Percentiles rank a stretch among this genome's conserved stretches.
Conservation (phyloP, 2,888 invertebrate species). For the Anorthoa munda region DNA sequence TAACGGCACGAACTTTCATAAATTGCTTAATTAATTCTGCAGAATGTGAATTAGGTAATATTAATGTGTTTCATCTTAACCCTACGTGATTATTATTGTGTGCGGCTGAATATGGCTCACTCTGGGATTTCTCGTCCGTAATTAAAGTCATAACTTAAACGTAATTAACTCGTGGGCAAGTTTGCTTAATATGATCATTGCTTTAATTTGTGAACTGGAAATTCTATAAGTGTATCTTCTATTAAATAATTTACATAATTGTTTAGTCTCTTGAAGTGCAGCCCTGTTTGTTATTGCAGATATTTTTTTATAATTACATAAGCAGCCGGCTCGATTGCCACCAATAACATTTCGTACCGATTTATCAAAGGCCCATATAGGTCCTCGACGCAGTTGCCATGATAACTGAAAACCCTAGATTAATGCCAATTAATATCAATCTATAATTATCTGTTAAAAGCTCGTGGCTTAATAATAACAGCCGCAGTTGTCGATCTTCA, state of each 20-base stretch:
- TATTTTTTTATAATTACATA: too few relatives aligned
- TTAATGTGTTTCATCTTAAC: slow-evolving; percentile 5
- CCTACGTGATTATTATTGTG: slow-evolving; percentile 23
- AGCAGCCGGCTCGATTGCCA: too few relatives aligned
- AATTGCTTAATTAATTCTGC: slow-evolving; percentile 24
- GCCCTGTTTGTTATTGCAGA: too few relatives aligned
- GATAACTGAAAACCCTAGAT: too few relatives aligned
- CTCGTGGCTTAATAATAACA: too few relatives aligned
- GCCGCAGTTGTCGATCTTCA: too few relatives aligned
- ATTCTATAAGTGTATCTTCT: not conserved
- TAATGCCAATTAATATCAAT: too few relatives aligned
- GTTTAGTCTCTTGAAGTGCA: not conserved
- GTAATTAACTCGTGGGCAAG: slow-evolving; percentile 40
- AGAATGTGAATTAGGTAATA: not conserved
- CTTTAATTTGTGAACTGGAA: slow-evolving; percentile 6
- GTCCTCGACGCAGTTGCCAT: too few relatives aligned
- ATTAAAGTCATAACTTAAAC: slow-evolving; percentile 57
- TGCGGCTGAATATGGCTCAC: slow-evolving; percentile 31
- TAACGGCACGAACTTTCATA: not conserved
- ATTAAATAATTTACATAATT: not conserved
- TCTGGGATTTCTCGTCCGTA: slow-evolving; percentile 32
- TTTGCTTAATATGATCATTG: slow-evolving; percentile 29
- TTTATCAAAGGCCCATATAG: too few relatives aligned
- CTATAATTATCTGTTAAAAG: too few relatives aligned
- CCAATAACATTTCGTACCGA: too few relatives aligned